Evolutionary conservation across 2,113 vertebrate genomes (phyloP).

Genomic region (Aegypius monachus): DNA sequence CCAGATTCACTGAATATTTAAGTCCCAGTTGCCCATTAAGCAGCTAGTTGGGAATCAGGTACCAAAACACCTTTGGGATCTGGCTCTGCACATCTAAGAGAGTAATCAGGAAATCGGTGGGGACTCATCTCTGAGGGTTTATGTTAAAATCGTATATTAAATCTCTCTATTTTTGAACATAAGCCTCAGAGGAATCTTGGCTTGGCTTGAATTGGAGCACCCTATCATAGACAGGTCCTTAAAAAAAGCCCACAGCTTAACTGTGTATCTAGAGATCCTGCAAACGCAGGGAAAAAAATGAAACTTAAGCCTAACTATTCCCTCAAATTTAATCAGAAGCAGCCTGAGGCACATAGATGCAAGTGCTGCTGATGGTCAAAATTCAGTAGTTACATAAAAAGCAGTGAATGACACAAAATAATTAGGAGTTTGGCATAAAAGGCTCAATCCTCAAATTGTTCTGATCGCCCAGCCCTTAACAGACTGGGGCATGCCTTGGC

Average conservation of each 20-base stretch:
- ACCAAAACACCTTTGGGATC: neutral
- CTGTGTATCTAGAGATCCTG: neutral
- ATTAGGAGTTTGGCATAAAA: neutral
- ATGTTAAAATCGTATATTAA: neutral
- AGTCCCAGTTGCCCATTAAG: neutral
- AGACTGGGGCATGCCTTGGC: neutral
- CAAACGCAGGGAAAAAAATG: neutral
- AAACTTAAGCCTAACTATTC: neutral
- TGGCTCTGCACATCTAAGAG: neutral
- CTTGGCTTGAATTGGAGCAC: neutral
- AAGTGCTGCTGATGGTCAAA: neutral
- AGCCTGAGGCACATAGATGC: neutral
- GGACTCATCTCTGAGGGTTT: neutral
- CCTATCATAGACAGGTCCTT: neutral
- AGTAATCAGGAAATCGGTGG: neutral
- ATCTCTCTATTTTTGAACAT: neutral
- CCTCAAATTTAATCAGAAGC: neutral
- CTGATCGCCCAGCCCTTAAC: neutral
- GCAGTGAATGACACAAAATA: neutral
- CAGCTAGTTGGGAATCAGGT: neutral
- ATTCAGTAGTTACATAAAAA: constrained; percentile 23
- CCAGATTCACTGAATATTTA: neutral
- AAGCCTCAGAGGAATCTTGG: neutral
- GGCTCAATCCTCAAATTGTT: neutral
- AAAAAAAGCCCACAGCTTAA: neutral